These are phyloP conservation scores for Poeciliopsis infans DNA, from an alignment of 2,797 vertebrate genomes.

Conservation along the genomic window DNA sequence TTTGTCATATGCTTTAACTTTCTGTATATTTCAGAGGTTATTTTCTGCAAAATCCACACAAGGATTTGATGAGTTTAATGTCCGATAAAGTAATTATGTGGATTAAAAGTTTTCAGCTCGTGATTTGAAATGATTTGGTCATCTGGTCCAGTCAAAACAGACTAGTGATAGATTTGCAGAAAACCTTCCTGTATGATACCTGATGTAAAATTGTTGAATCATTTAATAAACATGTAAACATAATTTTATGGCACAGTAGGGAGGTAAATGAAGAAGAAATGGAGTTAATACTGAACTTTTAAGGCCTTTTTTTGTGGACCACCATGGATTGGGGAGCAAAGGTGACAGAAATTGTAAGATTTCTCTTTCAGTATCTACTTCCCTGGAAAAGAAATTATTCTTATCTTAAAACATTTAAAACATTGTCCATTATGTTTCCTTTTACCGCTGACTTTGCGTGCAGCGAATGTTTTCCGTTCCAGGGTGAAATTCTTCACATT, in stretches of 20 bases:
- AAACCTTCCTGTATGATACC: not conserved
- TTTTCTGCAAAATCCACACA: no score
- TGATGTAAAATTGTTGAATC: not conserved
- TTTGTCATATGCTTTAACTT: no score
- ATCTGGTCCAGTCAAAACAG: not conserved
- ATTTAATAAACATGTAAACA: no score
- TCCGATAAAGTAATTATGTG: not conserved
- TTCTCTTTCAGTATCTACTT: slow-evolving; percentile 2
- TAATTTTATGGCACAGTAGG: not conserved
- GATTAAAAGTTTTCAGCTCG: not conserved
- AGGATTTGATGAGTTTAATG: not conserved
- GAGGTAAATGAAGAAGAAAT: not conserved
- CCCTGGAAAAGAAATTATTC: not conserved
- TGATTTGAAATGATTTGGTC: not conserved
- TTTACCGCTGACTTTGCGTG: slow-evolving; percentile 8
- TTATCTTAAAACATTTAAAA: not conserved
- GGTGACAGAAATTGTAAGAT: not conserved
- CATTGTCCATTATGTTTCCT: not conserved
- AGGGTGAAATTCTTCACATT: slow-evolving; percentile 65
- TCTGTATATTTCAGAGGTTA: no score
- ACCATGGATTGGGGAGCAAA: not conserved
- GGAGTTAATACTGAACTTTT: not conserved
- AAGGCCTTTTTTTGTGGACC: not conserved
- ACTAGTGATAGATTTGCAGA: not conserved
- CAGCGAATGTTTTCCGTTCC: slow-evolving; percentile 17